Evolutionary conservation across 2,888 invertebrate genomes (phyloP).

Genomic region (Sesia apiformis): DNA sequence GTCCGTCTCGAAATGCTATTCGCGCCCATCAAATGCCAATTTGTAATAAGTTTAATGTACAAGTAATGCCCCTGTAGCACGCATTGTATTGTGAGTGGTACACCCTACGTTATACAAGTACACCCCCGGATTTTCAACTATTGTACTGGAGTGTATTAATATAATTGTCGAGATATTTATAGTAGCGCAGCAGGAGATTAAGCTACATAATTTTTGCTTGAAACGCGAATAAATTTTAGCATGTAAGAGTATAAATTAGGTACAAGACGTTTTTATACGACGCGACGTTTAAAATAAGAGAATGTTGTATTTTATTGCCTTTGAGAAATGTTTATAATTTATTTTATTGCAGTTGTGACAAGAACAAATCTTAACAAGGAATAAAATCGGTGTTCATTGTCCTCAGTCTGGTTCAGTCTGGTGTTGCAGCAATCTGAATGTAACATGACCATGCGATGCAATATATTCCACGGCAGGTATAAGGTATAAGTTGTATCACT

Average conservation of each 20-base stretch:
- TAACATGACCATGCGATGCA: too few species aligned
- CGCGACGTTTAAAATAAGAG: too few species aligned
- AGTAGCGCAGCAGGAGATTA: conserved; percentile 19
- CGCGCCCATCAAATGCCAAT: conserved; percentile 51
- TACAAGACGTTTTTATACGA: too few species aligned
- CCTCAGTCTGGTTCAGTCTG: too few species aligned
- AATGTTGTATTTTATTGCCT: too few species aligned
- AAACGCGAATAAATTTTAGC: background rate
- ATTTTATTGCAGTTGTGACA: too few species aligned
- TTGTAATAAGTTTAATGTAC: conserved; percentile 65
- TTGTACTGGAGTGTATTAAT: conserved; percentile 47
- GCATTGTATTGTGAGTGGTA: conserved; percentile 26
- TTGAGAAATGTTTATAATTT: too few species aligned
- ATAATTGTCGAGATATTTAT: conserved; percentile 51
- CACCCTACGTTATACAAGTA: background rate
- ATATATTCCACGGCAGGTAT: too few species aligned
- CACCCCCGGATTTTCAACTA: conserved; percentile 13
- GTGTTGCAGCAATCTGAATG: too few species aligned
- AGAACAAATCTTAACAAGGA: too few species aligned
- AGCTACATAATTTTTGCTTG: conserved; percentile 3
- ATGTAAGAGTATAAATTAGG: background rate
- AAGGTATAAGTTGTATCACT: too few species aligned
- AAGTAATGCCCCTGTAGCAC: conserved; percentile 31
- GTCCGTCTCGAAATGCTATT: conserved; percentile 40
- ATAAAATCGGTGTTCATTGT: too few species aligned